Conservation (phyloP, 2,113 vertebrate species). For the Mus spicilegus region DNA sequence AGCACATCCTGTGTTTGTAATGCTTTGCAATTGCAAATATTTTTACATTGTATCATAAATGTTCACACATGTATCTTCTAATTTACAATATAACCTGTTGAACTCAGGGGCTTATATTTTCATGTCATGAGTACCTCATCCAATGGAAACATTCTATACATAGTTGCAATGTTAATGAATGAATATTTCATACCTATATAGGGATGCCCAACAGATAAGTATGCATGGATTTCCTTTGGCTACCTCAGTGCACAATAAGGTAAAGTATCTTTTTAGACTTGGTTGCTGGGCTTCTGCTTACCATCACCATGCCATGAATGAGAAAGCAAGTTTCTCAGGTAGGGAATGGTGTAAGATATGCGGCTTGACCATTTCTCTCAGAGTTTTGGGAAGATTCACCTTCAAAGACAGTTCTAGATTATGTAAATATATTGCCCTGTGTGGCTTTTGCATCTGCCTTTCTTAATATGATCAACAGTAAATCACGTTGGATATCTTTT, state of each 20-base stretch:
- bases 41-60: neutral
- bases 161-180: neutral
- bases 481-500: neutral
- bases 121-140: conserved; percentile 20
- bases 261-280: neutral
- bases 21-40: neutral
- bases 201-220: neutral
- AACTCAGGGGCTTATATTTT: neutral
- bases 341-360: neutral
- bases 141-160: neutral
- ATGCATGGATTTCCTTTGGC: neutral
- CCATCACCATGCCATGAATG: neutral
- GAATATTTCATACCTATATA: neutral
- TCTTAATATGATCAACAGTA: neutral
- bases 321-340: neutral
- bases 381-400: neutral
- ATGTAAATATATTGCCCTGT: neutral
- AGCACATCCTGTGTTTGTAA: neutral
- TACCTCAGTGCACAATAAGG: neutral
- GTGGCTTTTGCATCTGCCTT: conserved; percentile 14
- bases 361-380: neutral
- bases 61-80: neutral
- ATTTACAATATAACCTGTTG: neutral
- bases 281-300: neutral
- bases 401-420: neutral